Conservation (phyloP, 2,797 vertebrate species). For the Coccyzus lansbergi region DNA sequence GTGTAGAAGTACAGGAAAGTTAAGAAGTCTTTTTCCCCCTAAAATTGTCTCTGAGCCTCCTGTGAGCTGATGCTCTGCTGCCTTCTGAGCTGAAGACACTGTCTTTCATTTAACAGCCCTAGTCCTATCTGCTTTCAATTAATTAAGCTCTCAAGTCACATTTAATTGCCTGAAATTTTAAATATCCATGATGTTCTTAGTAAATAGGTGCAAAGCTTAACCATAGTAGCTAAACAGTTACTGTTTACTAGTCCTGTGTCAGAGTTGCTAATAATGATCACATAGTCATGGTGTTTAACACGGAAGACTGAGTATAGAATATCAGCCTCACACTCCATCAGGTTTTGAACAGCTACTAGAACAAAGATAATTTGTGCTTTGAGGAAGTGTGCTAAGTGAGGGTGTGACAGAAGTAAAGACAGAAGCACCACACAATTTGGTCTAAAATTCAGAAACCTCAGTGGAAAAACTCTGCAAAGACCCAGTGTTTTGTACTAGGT, state of each 20-base stretch:
- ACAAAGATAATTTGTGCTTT: not conserved
- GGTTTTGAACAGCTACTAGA: not conserved
- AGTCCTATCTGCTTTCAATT: not conserved
- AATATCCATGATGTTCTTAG: fast-evolving
- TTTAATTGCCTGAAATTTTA: not conserved
- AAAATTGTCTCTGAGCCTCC: not conserved
- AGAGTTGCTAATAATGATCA: not conserved
- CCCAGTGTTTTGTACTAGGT: not conserved
- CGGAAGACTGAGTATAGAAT: not conserved
- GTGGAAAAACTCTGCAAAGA: not conserved
- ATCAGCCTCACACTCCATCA: not conserved
- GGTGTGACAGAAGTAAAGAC: not conserved
- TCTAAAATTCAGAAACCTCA: not conserved
- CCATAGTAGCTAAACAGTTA: not conserved
- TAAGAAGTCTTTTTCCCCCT: not conserved
- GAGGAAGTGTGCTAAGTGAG: not conserved
- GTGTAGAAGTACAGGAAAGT: not conserved
- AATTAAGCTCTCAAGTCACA: not conserved
- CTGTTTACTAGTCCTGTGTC: not conserved
- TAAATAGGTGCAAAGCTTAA: not conserved
- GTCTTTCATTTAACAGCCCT: not conserved
- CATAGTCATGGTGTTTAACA: not conserved
- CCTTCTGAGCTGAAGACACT: not conserved
- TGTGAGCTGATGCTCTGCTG: not conserved
- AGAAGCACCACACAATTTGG: fast-evolving